These are phyloP conservation scores for Trichosurus vulpecula DNA, from an alignment of 2,797 vertebrate species.

Conservation along the genomic window DNA sequence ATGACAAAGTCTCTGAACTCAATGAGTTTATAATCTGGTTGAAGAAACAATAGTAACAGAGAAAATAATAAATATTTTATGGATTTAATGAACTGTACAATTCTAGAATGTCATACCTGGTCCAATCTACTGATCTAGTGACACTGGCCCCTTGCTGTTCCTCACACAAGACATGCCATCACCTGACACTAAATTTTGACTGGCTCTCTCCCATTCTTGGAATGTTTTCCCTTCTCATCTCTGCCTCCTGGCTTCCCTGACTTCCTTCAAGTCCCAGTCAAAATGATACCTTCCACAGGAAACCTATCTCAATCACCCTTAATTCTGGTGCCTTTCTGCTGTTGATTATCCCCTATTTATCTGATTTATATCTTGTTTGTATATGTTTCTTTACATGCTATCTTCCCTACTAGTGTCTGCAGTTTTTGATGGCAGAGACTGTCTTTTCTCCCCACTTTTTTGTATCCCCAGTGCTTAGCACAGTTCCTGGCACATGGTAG, in stretches of 20 bases:
- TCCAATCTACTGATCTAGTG: background rate
- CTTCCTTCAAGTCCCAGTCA: background rate
- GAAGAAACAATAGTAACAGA: background rate
- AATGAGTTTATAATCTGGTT: background rate
- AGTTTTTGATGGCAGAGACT: background rate
- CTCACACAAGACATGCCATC: background rate
- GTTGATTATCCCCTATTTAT: background rate
- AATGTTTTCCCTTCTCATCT: background rate
- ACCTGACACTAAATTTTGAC: background rate
- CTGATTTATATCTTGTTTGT: background rate
- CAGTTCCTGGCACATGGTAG: background rate
- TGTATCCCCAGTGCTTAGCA: background rate
- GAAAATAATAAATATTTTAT: background rate
- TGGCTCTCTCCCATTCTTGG: background rate
- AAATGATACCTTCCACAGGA: background rate
- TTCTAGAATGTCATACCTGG: background rate
- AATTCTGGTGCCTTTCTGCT: background rate
- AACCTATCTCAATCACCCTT: background rate
- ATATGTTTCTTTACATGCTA: background rate
- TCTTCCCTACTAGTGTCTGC: background rate
- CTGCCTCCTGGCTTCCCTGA: background rate
- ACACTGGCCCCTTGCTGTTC: background rate
- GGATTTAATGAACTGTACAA: background rate
- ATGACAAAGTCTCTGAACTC: too few species aligned
- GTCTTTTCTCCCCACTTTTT: background rate